phyloP scores from a whole-genome alignment of 2,888 invertebrate species.

The Ischnura elegans region DNA sequence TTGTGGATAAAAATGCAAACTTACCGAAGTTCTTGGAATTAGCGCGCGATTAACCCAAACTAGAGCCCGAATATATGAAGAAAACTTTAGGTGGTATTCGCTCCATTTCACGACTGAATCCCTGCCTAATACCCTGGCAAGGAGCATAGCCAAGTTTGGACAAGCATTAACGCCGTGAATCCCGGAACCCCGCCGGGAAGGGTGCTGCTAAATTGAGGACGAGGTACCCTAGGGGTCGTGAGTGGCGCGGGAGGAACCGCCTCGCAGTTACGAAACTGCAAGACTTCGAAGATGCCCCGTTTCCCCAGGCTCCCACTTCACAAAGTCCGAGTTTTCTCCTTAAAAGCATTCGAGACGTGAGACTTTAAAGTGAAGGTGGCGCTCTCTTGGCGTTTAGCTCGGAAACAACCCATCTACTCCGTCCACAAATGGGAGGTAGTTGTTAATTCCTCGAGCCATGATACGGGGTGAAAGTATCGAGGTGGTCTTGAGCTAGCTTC shows the following conservation, averaged over 20 bases:
- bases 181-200: background rate
- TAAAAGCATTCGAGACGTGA: constrained; percentile 43
- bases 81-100: background rate
- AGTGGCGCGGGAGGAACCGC: background rate
- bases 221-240: background rate
- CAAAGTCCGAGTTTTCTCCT: constrained; percentile 46
- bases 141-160: constrained; percentile 32
- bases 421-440: background rate
- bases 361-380: constrained; percentile 43
- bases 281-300: background rate
- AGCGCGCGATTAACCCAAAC: no score
- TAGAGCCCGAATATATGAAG: no score
- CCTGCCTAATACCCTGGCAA: background rate
- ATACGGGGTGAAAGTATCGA: constrained; percentile 47
- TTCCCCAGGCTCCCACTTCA: constrained; percentile 33
- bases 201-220: background rate
- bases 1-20: no score
- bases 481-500: constrained; percentile 23
- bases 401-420: background rate
- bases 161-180: constrained; percentile 46
- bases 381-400: constrained; percentile 44
- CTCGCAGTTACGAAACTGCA: background rate
- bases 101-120: no score
- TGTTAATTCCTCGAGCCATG: constrained; percentile 43
- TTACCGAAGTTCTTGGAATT: no score